Conservation (phyloP, 2,888 invertebrate genomes). For the Ochropacha duplaris region DNA sequence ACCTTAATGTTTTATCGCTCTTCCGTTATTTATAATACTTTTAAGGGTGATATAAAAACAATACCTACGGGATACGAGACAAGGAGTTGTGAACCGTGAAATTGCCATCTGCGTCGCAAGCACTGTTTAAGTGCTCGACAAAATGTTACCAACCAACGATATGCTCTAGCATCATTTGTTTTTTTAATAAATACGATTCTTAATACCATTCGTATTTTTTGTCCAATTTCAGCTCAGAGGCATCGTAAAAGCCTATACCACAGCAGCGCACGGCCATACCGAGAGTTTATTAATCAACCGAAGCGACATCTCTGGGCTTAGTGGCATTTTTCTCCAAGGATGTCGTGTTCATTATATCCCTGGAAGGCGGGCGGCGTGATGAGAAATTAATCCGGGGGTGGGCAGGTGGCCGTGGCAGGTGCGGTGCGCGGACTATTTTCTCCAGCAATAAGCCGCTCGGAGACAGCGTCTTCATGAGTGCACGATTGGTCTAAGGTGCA, state of each 20-base stretch:
- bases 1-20: neutral
- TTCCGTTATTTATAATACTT: slow-evolving; percentile 24
- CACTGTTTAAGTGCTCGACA: slow-evolving; percentile 50
- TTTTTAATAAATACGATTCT: slow-evolving; percentile 8
- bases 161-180: slow-evolving; percentile 10
- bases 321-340: slow-evolving; percentile 73
- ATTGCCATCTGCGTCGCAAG: slow-evolving; percentile 63
- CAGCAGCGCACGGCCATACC: slow-evolving; percentile 26
- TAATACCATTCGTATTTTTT: slow-evolving; percentile 17
- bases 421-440: slow-evolving; percentile 62
- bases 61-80: slow-evolving; percentile 51
- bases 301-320: slow-evolving; percentile 61
- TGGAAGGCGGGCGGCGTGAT: slow-evolving; percentile 67
- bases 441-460: slow-evolving; percentile 42
- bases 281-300: slow-evolving; percentile 75
- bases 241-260: slow-evolving; percentile 46
- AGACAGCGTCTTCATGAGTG: slow-evolving; percentile 26
- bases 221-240: slow-evolving; percentile 39
- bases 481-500: slow-evolving; percentile 45
- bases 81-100: slow-evolving; percentile 61
- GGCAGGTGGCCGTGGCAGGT: slow-evolving; percentile 70
- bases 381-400: slow-evolving; percentile 78
- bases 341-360: slow-evolving; percentile 73
- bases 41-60: slow-evolving; percentile 49
- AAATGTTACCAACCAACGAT: slow-evolving; percentile 35